Conservation (phyloP, 2,113 vertebrate species). For the Chrysochloris asiatica region DNA sequence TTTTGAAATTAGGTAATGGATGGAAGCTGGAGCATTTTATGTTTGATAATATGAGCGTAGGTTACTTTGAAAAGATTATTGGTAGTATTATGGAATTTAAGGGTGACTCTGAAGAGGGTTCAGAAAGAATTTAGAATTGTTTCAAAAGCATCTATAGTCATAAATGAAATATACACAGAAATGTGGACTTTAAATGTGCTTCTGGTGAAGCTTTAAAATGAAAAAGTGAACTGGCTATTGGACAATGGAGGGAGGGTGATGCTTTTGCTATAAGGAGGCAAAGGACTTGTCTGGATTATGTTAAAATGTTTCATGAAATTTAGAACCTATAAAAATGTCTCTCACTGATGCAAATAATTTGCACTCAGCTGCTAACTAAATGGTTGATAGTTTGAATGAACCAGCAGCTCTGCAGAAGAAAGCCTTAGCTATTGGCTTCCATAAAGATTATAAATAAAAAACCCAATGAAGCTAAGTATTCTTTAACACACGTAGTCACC, state of each 20-base stretch:
- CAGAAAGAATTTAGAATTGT: neutral
- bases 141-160: neutral
- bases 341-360: neutral
- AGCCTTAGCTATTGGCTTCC: neutral
- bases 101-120: neutral
- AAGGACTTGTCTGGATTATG: neutral
- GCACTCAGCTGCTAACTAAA: too few relatives aligned
- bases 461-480: neutral
- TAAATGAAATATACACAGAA: neutral
- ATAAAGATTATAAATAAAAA: neutral
- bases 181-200: neutral
- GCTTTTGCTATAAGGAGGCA: neutral
- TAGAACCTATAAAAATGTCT: neutral
- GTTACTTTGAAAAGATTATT: neutral
- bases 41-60: neutral
- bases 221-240: neutral
- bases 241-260: neutral
- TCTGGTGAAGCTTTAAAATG: neutral
- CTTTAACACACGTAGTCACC: neutral
- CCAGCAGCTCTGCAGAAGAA: neutral
- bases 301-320: neutral
- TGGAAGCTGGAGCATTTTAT: neutral
- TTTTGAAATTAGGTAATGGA: neutral
- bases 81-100: neutral
- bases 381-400: neutral